Conservation (phyloP, 2,888 invertebrate species). For the Phaedon cochleariae region DNA sequence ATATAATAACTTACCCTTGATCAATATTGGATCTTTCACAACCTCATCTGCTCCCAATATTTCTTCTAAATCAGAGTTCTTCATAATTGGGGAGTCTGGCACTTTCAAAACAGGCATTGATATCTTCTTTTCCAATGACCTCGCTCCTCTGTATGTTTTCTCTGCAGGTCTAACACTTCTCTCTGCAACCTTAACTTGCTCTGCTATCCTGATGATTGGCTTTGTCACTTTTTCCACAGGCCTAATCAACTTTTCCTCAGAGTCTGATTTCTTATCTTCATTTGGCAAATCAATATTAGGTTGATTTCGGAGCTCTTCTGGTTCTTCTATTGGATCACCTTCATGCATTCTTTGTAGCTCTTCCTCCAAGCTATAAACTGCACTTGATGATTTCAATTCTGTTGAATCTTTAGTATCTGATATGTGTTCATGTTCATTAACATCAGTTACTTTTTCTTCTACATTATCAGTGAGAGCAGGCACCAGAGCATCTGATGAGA, state of each 20-base stretch:
- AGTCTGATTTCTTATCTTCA: slow-evolving; percentile 2
- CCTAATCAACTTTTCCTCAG: background rate
- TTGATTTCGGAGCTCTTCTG: background rate
- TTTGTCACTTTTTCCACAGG: slow-evolving; percentile 4
- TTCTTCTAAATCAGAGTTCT: slow-evolving; percentile 37
- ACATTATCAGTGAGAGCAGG: slow-evolving; percentile 16
- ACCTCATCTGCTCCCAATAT: slow-evolving; percentile 43
- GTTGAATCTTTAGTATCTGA: slow-evolving; percentile 11
- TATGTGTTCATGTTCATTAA: slow-evolving; percentile 6
- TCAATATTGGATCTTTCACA: slow-evolving; percentile 44
- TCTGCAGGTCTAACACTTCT: background rate
- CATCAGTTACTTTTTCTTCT: slow-evolving; percentile 11
- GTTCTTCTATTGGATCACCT: slow-evolving; percentile 21
- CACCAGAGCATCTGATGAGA: background rate
- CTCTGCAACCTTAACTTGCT: background rate
- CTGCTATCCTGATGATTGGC: background rate
- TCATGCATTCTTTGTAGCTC: slow-evolving; percentile 37
- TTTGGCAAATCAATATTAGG: background rate
- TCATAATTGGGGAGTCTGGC: slow-evolving; percentile 27
- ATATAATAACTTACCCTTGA: slow-evolving; percentile 45
- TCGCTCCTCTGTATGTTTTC: background rate
- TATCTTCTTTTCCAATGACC: background rate
- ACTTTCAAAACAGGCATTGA: background rate
- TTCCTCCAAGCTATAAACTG: slow-evolving; percentile 34
- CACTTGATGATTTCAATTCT: slow-evolving; percentile 4